These are phyloP conservation scores for Julus scanicus DNA, from an alignment of 2,888 invertebrate genomes.

Conservation along the genomic window DNA sequence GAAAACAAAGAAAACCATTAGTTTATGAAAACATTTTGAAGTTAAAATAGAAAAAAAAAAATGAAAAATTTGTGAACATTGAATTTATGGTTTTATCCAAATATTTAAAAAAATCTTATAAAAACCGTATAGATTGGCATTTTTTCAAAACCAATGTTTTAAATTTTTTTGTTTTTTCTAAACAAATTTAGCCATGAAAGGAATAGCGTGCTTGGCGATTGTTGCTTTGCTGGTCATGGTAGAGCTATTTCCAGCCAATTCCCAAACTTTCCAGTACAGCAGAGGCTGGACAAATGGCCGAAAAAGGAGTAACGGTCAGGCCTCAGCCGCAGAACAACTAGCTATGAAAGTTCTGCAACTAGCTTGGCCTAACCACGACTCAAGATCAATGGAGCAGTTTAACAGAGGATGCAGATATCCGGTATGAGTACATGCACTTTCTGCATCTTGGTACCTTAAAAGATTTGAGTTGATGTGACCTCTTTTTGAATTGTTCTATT, in stretches of 20 bases:
- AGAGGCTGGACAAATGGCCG: conserved; percentile 83
- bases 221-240: not conserved
- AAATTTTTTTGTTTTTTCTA: too few relatives aligned
- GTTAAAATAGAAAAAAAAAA: too few relatives aligned
- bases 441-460: not conserved
- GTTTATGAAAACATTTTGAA: too few relatives aligned
- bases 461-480: not conserved
- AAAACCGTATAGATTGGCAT: too few relatives aligned
- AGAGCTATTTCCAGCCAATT: not conserved
- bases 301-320: conserved; percentile 58
- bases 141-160: too few relatives aligned
- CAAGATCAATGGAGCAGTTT: not conserved
- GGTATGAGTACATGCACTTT: not conserved
- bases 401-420: not conserved
- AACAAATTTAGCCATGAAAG: not conserved
- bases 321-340: not conserved
- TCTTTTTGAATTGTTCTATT: not conserved
- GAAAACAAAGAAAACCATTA: too few relatives aligned
- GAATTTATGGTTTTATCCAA: too few relatives aligned
- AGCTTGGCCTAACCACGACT: not conserved
- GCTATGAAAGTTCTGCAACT: conserved; percentile 20
- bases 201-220: not conserved
- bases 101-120: too few relatives aligned
- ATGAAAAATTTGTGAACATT: too few relatives aligned
- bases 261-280: conserved; percentile 75